Conservation (phyloP, 2,113 vertebrate species). For the Amphiprion ocellaris region DNA sequence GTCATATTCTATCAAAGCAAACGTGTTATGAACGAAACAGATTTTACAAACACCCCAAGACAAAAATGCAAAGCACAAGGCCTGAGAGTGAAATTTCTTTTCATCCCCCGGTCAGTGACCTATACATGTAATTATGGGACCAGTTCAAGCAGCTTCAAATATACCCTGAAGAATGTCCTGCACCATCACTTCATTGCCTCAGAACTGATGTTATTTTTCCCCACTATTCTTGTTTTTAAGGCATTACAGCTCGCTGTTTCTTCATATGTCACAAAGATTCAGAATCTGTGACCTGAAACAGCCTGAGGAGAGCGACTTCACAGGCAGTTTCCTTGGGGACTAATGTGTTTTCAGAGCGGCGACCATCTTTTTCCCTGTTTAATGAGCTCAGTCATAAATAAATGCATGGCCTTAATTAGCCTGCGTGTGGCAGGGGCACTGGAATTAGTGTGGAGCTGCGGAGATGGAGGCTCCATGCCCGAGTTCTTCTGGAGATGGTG, state of each 20-base stretch:
- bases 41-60: slow-evolving; percentile 57
- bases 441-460: slow-evolving; percentile 72
- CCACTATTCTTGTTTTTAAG: slow-evolving; percentile 27
- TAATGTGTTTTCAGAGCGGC: slow-evolving; percentile 80
- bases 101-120: slow-evolving; percentile 69
- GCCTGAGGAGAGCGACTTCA: slow-evolving; percentile 78
- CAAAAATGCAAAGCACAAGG: slow-evolving; percentile 57
- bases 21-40: slow-evolving; percentile 43
- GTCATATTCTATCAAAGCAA: slow-evolving; percentile 40
- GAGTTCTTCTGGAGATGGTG: slow-evolving; percentile 79
- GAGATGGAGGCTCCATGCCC: slow-evolving; percentile 77
- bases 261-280: slow-evolving; percentile 79
- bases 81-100: slow-evolving; percentile 62
- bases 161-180: slow-evolving; percentile 69
- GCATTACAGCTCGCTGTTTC: slow-evolving; percentile 57
- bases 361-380: slow-evolving; percentile 79
- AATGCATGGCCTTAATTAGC: slow-evolving; percentile 88
- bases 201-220: slow-evolving; percentile 37
- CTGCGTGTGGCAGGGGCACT: slow-evolving; percentile 76
- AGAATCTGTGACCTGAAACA: slow-evolving; percentile 75
- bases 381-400: slow-evolving; percentile 87
- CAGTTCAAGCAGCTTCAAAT: slow-evolving; percentile 81
- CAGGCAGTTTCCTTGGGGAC: slow-evolving; percentile 80
- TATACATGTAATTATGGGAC: slow-evolving; percentile 80
- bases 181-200: slow-evolving; percentile 54